Evolutionary conservation across 2,888 invertebrate species (phyloP).

Genomic region (Heliconius cydno): DNA sequence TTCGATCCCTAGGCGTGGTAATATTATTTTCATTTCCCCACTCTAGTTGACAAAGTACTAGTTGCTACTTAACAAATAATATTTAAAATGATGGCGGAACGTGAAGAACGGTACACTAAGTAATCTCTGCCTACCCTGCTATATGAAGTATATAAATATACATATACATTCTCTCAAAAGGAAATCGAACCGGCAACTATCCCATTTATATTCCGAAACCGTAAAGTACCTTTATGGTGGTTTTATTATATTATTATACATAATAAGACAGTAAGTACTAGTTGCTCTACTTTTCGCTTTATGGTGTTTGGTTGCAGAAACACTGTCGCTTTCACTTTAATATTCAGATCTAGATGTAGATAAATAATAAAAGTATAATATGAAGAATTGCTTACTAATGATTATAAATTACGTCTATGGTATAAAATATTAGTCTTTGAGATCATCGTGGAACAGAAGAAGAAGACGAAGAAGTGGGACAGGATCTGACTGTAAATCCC

Average conservation of each 20-base stretch:
- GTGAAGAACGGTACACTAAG: no score
- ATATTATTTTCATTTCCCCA: not conserved
- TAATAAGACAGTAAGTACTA: slow-evolving; percentile 13
- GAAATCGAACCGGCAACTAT: not conserved
- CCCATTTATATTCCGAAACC: not conserved
- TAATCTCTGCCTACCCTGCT: no score
- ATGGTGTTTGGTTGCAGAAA: not conserved
- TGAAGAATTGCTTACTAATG: no score
- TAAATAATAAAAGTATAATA: not conserved
- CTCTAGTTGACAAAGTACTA: no score
- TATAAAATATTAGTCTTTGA: no score
- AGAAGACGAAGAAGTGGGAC: no score
- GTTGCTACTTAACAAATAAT: no score
- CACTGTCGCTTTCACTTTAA: slow-evolving; percentile 3
- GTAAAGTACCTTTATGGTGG: not conserved
- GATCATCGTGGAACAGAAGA: no score
- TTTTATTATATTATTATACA: slow-evolving; percentile 5
- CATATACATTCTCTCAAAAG: not conserved
- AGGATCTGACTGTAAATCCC: not conserved
- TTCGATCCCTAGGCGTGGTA: no score
- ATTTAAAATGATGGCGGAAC: no score
- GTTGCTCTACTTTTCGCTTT: not conserved
- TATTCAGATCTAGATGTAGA: not conserved
- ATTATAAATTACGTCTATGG: no score
- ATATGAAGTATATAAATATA: no score